These are phyloP conservation scores for Drosophila pruinosa DNA, from an alignment of 1,140 invertebrate species.

Conservation along the genomic window DNA sequence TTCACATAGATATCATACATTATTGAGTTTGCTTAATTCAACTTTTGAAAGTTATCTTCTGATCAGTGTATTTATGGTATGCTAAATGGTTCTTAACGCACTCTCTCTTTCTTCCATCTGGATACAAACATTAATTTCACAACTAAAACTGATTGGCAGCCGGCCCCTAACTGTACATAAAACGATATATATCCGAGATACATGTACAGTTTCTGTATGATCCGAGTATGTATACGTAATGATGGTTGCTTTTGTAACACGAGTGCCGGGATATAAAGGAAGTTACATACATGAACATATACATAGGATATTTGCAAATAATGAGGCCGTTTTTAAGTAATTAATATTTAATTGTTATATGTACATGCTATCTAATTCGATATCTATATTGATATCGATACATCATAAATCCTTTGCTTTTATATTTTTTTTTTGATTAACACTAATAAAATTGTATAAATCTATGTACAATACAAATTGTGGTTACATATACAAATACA, in stretches of 20 bases:
- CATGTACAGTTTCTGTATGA: slow-evolving; percentile 19
- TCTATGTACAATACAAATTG: slow-evolving; percentile 71
- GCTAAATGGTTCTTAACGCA: slow-evolving; percentile 6
- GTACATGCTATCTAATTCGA: slow-evolving; percentile 35
- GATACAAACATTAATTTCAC: slow-evolving; percentile 33
- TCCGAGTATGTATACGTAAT: slow-evolving; percentile 28
- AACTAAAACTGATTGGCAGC: slow-evolving; percentile 33
- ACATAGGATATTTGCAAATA: slow-evolving; percentile 25
- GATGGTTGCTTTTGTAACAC: slow-evolving; percentile 57
- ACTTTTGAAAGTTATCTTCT: slow-evolving; percentile 15
- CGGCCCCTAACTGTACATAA: slow-evolving; percentile 38
- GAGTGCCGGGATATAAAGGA: slow-evolving; percentile 46
- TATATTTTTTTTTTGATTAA: slow-evolving; percentile 45
- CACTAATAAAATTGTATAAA: slow-evolving; percentile 74
- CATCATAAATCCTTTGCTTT: slow-evolving; percentile 30
- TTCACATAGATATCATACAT: slow-evolving; percentile 63
- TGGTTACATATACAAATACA: too few relatives aligned
- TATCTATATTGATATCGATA: slow-evolving; percentile 3
- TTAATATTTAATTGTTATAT: slow-evolving; percentile 42
- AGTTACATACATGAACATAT: slow-evolving; percentile 13
- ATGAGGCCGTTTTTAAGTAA: slow-evolving; percentile 33
- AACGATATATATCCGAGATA: slow-evolving; percentile 27
- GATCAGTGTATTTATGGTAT: slow-evolving; percentile 19
- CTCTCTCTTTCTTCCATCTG: slow-evolving; percentile 9
- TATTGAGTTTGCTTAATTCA: slow-evolving; percentile 49